Evolutionary conservation across 2,888 invertebrate genomes (phyloP).

Genomic region (Noctua fimbriata): DNA sequence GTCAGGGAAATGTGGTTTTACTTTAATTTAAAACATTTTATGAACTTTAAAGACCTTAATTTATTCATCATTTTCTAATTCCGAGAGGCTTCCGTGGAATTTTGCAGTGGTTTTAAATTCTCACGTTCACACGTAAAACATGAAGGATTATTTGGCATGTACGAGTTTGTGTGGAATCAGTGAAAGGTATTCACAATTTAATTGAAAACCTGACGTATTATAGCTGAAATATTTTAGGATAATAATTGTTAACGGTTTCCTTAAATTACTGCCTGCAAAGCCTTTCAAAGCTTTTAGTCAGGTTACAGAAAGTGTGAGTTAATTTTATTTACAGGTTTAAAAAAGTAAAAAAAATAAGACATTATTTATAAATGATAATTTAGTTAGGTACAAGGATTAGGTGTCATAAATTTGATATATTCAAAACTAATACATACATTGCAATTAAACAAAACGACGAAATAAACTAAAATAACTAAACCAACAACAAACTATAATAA

Average conservation of each 20-base stretch:
- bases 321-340: neutral
- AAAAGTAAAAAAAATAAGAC: neutral
- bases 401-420: neutral
- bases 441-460: neutral
- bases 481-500: neutral
- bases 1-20: neutral
- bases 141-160: constrained; percentile 11
- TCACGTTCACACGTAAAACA: constrained; percentile 25
- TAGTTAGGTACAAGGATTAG: neutral
- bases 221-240: constrained; percentile 11
- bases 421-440: neutral
- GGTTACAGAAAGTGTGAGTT: neutral
- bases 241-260: constrained; percentile 22
- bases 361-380: neutral
- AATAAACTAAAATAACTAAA: neutral
- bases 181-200: constrained; percentile 10
- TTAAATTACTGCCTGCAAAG: constrained; percentile 6
- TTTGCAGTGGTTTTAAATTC: constrained; percentile 17
- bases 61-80: constrained; percentile 6
- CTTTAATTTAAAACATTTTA: constrained; percentile 1
- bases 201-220: constrained; percentile 14
- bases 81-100: neutral
- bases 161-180: constrained; percentile 5
- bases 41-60: constrained; percentile 4
- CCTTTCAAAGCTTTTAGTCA: neutral